Evolutionary conservation across 1,140 invertebrate species (phyloP).

Genomic region (Nephila pilipes): DNA sequence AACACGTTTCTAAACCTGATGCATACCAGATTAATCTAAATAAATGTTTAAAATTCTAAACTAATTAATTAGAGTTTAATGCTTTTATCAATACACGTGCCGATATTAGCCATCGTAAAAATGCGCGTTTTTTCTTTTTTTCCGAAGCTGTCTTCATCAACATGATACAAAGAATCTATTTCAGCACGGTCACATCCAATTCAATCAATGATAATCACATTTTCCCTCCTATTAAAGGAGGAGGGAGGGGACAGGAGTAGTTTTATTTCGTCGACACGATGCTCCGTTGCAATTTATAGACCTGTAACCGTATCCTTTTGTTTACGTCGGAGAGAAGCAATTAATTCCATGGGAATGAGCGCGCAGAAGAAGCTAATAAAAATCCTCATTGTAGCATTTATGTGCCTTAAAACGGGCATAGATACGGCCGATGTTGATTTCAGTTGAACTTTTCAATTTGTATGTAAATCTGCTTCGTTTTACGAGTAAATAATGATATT

Average conservation of each 20-base stretch:
- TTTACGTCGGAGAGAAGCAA: background rate
- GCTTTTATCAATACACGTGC: no score
- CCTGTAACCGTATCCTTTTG: background rate
- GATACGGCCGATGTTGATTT: background rate
- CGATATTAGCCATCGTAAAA: no score
- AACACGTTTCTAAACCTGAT: no score
- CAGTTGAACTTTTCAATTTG: constrained; percentile 7
- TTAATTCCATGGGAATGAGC: constrained; percentile 8
- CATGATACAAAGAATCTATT: no score
- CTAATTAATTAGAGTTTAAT: no score
- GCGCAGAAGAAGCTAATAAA: background rate
- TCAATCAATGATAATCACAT: constrained; percentile 1
- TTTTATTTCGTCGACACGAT: background rate
- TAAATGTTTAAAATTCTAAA: no score
- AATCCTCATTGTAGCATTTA: constrained; percentile 14
- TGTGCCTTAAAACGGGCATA: background rate
- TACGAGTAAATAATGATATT: constrained; percentile 16
- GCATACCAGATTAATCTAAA: no score
- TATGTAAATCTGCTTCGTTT: background rate
- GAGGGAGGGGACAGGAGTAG: no score
- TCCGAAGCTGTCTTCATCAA: no score
- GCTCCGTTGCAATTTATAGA: background rate
- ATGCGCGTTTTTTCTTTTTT: no score
- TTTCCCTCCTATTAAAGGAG: background rate
- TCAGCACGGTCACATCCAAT: background rate